Conservation (phyloP, 2,797 vertebrate genomes). For the Chaunax sp. region DNA sequence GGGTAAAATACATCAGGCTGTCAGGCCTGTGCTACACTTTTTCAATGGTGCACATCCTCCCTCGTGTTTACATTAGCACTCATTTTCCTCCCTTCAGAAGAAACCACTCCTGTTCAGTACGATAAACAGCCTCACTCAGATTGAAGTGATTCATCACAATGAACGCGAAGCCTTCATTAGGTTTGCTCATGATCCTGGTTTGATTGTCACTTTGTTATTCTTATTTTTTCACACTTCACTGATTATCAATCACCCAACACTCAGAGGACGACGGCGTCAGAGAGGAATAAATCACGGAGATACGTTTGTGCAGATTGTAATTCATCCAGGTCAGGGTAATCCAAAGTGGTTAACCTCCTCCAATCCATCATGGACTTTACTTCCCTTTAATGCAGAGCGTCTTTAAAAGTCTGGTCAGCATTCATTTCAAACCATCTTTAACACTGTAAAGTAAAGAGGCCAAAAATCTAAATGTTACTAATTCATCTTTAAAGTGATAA, state of each 20-base stretch:
- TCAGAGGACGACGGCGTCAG: neutral
- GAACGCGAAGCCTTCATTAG: conserved; percentile 20
- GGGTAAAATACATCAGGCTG: conserved; percentile 3
- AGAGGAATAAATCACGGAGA: conserved; percentile 11
- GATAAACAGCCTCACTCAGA: conserved; percentile 22
- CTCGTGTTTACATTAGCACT: conserved; percentile 7
- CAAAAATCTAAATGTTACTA: neutral
- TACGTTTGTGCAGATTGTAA: no score
- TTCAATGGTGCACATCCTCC: no score
- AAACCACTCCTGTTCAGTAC: conserved; percentile 3
- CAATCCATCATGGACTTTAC: conserved; percentile 3
- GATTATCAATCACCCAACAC: conserved; percentile 13
- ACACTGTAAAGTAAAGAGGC: neutral
- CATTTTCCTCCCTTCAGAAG: conserved; percentile 16
- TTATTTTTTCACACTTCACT: conserved; percentile 20
- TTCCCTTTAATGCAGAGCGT: neutral
- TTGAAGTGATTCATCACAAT: conserved; percentile 25
- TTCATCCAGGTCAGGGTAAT: no score
- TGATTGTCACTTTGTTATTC: conserved; percentile 43
- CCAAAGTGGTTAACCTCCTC: no score
- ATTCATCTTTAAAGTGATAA: neutral
- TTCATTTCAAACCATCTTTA: neutral
- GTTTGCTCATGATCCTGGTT: conserved; percentile 25
- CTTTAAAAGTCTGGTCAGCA: neutral
- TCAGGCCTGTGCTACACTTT: neutral